Base-by-base conservation (phyloP, 2,113 vertebrate genomes). In the Rhabdornis inornatus region DNA sequence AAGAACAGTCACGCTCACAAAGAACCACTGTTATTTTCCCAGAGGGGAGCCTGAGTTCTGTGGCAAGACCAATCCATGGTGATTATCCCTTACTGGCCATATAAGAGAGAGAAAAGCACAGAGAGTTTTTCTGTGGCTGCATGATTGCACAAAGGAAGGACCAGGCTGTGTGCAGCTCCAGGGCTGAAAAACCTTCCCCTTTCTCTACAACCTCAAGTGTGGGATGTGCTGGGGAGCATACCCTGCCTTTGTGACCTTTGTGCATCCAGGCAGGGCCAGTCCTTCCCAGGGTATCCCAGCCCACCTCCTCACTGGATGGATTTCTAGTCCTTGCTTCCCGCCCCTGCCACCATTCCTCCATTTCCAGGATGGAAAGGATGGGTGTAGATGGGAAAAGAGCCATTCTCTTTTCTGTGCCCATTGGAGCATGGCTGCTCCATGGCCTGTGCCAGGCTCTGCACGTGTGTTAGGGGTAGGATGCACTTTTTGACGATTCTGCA, bases 331-430 rank as follows among this genome's bases (percentile, higher is more conserved):
- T 63, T 0, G 0, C 56, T 57, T 69, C 52, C 60, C 56, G 70
- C 12, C n/a, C 17, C 49, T 60, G 56, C 39, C 57, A 70, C 47
- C 0, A 1, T 42, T 52, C 42, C n/a, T 76, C 21, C 20, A 7
- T 8, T 22, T 16, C 50, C 45, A 53, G 15, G 45, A 35, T 3
- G 6, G 56, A n/a, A 83, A 86, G 53, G 53, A 33, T 0, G 0
- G 25, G 27, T 75, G 42, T 12, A 4, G 40, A 44, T 56, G 28
- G 11, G n/a, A 39, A 21, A 18, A 37, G 40, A 64, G 31, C 13
- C 37, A 15, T 35, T 30, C 37, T 22, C 22, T 42, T 9, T 31
- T 13, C 78, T 53, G 53, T 60, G 18, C 40, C 79, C 12, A 15
- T 2, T n/a, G 27, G 5, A 21, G 31, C 3, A 1, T 2, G 69